Evolutionary conservation across 2,888 invertebrate genomes (phyloP).

Genomic region (Junonia oenone): DNA sequence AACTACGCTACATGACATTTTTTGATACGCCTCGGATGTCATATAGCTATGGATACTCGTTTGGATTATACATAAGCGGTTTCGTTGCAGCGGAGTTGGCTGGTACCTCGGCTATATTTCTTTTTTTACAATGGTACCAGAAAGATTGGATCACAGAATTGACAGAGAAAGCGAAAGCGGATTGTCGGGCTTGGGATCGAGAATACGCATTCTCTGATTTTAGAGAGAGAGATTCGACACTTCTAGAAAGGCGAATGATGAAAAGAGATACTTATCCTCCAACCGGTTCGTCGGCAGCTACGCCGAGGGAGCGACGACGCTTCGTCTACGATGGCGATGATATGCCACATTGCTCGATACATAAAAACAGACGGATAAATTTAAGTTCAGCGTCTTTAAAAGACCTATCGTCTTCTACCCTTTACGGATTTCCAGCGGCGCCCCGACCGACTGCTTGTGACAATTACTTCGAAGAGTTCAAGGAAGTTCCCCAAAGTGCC

Average conservation of each 20-base stretch:
- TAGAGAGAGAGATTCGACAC: slow-evolving; percentile 65
- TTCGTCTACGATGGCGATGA: slow-evolving; percentile 83
- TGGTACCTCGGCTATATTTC: slow-evolving; percentile 91
- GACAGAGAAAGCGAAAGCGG: slow-evolving; percentile 70
- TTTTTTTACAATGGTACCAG: slow-evolving; percentile 90
- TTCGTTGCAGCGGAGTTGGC: slow-evolving; percentile 91
- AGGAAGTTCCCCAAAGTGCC: slow-evolving; percentile 75
- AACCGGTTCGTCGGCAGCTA: slow-evolving; percentile 64
- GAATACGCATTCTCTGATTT: slow-evolving; percentile 73
- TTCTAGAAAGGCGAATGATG: slow-evolving; percentile 67
- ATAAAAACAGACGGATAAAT: slow-evolving; percentile 72
- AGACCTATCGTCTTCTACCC: slow-evolving; percentile 76
- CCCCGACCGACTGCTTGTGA: slow-evolving; percentile 82
- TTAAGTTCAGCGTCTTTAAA: slow-evolving; percentile 79
- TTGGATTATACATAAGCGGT: slow-evolving; percentile 90
- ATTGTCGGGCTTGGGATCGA: slow-evolving; percentile 71
- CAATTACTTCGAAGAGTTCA: slow-evolving; percentile 77
- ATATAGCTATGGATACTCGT: slow-evolving; percentile 93
- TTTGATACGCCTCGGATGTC: slow-evolving; percentile 89
- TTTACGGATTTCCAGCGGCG: slow-evolving; percentile 83
- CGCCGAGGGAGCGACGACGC: slow-evolving; percentile 77
- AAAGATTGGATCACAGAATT: slow-evolving; percentile 80
- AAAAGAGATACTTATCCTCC: slow-evolving; percentile 70
- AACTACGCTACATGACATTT: slow-evolving; percentile 88
- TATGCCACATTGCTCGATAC: slow-evolving; percentile 77